Base-by-base conservation (phyloP, 1,140 invertebrate species). In the Megathymus violae region DNA sequence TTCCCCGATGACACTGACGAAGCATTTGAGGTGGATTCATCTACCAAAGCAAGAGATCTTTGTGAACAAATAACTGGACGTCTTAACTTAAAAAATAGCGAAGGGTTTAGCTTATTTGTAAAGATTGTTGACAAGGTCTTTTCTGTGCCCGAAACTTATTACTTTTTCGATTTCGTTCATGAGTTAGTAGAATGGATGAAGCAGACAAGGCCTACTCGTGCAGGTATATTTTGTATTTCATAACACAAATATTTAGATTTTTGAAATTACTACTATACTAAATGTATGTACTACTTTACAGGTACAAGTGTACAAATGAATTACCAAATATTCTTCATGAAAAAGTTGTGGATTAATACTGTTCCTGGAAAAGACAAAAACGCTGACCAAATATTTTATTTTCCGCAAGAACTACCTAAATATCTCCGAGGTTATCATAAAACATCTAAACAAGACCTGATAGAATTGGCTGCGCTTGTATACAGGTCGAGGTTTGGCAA, bases 301-400 rank as follows among this genome's bases (percentile, higher is more conserved):
- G 86, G 74, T 66, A 78, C 34, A 93, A 94, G 64, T 91, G 40
- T 96, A 27, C 95, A 96, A 82, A 96, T 96, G 82, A 96, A 96
- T 27, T 98, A 99, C 85, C 94, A 98, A 91, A 95, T 99, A 70
- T 98, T 98, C 92, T 99, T 98, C 82, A 98, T 99, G 97, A 97
- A 98, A 81, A 99, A 99, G 85, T 89, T 99, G 0, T 99, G 98
- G 98, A 95, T 97, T 0, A 97, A 97, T 74, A 96, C 96, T 6
- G 91, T 96, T 16, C 97, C 98, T 0, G 98, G 97, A 0, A 94
- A 94, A 76, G 98, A 99, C 88, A 87, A 92, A 41, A 96, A 97
- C 87, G 97, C 97, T 4, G 98, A 99, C 89, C 91, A 97, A 44
- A 98, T 99, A 72, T 99, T 99, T 89, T 97, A 98, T 87, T 99